Conservation (phyloP, 2,888 invertebrate species). For the Drosophila gaucha region DNA sequence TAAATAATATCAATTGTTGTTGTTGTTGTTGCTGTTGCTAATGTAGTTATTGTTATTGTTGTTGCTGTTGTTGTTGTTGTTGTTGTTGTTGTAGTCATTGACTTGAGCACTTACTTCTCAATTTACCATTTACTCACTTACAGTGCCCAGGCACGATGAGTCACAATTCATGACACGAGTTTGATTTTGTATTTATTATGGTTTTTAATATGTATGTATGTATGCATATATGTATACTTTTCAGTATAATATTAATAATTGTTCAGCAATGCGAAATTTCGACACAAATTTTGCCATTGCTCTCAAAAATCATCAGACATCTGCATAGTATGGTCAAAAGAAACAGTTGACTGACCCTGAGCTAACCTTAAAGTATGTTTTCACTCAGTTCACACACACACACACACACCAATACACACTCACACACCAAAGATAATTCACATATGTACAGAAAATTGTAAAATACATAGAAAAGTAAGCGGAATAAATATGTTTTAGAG, state of each 20-base stretch:
- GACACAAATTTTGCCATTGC: constrained; percentile 64
- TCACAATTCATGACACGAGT: constrained; percentile 6
- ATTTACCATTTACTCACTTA: constrained; percentile 9
- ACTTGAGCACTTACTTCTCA: constrained; percentile 3
- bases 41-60: constrained; percentile 2
- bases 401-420: background rate
- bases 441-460: background rate
- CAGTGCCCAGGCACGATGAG: constrained; percentile 1
- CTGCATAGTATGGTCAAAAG: constrained; percentile 84
- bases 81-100: constrained; percentile 9
- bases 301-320: constrained; percentile 82
- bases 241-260: constrained; percentile 1
- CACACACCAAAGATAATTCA: background rate
- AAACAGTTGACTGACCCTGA: constrained; percentile 57
- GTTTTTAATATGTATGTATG: constrained; percentile 1
- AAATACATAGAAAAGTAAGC: constrained; percentile 8
- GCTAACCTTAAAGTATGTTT: background rate
- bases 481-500: constrained; percentile 12
- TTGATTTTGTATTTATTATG: constrained; percentile 10
- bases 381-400: background rate
- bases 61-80: constrained; percentile 10
- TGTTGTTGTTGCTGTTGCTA: constrained; percentile 8
- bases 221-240: background rate
- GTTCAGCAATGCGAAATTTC: constrained; percentile 63
- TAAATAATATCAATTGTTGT: constrained; percentile 8